Percentiles rank a stretch among this genome's conserved stretches.
phyloP scores from a whole-genome alignment of 2,113 vertebrate genomes.

The Phylloscopus trochiloides region DNA sequence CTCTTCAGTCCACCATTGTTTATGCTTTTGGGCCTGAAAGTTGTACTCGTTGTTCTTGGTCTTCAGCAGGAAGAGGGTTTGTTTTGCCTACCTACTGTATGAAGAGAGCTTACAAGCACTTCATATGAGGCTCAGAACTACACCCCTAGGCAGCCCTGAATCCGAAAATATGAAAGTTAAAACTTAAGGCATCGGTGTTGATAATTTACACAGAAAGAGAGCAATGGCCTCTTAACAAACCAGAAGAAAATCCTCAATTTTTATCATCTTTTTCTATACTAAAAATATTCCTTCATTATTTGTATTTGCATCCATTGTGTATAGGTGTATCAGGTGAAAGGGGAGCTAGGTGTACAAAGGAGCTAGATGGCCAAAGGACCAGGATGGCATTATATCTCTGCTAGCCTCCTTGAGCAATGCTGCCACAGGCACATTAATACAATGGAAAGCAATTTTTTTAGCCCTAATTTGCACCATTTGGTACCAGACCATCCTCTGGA shows the following conservation, averaged over 20 bases:
- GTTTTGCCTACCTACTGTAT: too few species aligned
- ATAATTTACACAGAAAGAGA: background rate
- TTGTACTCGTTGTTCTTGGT: too few species aligned
- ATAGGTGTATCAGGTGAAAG: background rate
- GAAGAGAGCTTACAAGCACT: too few species aligned
- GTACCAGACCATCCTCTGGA: background rate
- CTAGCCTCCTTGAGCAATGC: background rate
- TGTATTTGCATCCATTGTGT: background rate
- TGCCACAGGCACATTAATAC: background rate
- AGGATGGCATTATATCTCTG: background rate
- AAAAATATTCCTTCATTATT: background rate
- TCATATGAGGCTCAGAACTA: too few species aligned
- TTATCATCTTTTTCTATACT: background rate
- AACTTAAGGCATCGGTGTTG: background rate
- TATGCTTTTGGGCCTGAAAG: too few species aligned
- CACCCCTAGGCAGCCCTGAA: too few species aligned
- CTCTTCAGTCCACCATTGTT: too few species aligned
- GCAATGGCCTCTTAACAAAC: accelerated
- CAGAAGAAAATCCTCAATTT: background rate
- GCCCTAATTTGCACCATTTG: background rate
- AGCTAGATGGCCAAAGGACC: background rate
- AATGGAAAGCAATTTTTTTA: background rate
- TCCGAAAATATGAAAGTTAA: too few species aligned
- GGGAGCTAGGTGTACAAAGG: background rate
- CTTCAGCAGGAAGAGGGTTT: too few species aligned